phyloP scores from a whole-genome alignment of 2,888 invertebrate genomes.

The Dasypolia templi region DNA sequence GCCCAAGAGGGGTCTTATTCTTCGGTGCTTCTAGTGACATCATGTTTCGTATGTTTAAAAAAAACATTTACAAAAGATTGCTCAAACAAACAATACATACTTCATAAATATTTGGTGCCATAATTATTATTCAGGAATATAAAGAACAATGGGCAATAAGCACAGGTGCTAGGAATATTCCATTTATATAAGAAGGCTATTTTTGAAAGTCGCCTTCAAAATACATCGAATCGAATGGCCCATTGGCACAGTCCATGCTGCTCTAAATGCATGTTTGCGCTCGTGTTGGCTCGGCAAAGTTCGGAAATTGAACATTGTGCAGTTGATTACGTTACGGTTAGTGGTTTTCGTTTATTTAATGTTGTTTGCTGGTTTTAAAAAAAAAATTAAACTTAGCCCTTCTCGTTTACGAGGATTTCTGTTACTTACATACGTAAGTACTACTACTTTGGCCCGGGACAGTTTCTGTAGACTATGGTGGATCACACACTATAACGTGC shows the following conservation, averaged over 20 bases:
- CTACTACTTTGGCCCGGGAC: not conserved
- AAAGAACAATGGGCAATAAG: conserved; percentile 55
- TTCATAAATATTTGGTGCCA: conserved; percentile 15
- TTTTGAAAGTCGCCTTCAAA: conserved; percentile 28
- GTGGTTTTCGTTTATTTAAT: conserved; percentile 18
- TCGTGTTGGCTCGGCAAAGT: conserved; percentile 20
- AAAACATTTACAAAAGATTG: no score
- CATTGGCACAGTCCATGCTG: conserved; percentile 25
- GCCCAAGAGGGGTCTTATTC: no score
- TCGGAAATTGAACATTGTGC: conserved; percentile 28
- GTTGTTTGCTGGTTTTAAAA: not conserved
- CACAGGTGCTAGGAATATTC: conserved; percentile 66
- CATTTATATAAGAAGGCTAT: conserved; percentile 66
- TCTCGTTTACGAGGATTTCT: not conserved
- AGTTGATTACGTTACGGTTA: conserved; percentile 10
- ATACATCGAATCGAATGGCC: conserved; percentile 49
- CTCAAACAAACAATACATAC: no score
- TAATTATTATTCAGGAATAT: conserved; percentile 43
- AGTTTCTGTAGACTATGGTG: not conserved
- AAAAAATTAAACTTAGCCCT: not conserved
- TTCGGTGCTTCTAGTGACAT: not conserved
- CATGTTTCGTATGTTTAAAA: no score
- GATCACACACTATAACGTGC: no score
- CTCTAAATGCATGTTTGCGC: conserved; percentile 45
- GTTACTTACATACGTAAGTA: not conserved